These are phyloP conservation scores for Festucalex cinctus DNA, from an alignment of 2,113 vertebrate species.

Conservation along the genomic window DNA sequence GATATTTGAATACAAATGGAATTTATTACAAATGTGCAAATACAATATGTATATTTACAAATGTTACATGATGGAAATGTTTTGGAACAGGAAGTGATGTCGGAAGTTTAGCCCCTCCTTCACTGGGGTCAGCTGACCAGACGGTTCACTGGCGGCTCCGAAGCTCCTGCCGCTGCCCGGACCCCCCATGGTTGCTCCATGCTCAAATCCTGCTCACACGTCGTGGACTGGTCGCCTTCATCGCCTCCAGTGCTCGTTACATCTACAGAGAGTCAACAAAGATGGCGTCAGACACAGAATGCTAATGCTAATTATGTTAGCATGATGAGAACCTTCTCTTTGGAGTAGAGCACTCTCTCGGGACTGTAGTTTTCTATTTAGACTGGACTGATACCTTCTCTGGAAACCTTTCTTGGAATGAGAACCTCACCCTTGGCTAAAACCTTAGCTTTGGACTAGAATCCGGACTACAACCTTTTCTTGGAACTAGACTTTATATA, in stretches of 20 bases:
- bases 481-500: too few species aligned
- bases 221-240: not conserved
- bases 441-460: too few species aligned
- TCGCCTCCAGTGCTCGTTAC: not conserved
- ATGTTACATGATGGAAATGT: not conserved
- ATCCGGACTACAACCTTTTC: too few species aligned
- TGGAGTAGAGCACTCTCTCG: not conserved
- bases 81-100: not conserved
- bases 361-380: not conserved
- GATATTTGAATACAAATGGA: not conserved
- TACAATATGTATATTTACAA: not conserved
- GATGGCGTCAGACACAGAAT: not conserved
- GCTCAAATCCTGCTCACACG: not conserved
- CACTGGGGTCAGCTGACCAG: conserved; percentile 30
- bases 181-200: conserved; percentile 34
- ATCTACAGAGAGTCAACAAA: not conserved
- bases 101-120: not conserved
- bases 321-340: not conserved
- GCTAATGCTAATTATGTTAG: not conserved
- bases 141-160: conserved; percentile 39
- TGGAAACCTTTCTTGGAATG: too few species aligned
- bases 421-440: too few species aligned
- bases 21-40: not conserved
- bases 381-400: too few species aligned
- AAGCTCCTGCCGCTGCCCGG: conserved; percentile 6